A percentile compares a stretch with the other conserved stretches of the same genome.
phyloP scores from a whole-genome alignment of 1,140 invertebrate genomes.

The Drosophila neocordata region DNA sequence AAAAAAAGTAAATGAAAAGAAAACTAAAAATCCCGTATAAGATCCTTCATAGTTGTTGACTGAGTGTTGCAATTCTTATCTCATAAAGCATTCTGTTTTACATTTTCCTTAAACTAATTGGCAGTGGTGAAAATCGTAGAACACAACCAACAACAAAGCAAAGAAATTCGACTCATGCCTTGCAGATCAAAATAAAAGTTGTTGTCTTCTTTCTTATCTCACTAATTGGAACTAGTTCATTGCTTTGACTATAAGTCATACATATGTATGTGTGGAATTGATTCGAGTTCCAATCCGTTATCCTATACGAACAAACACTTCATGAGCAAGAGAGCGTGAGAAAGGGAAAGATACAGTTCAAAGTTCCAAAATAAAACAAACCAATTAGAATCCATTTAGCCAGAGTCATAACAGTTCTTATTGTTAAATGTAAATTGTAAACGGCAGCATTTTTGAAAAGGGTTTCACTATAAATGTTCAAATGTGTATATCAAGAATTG shows the following conservation, averaged over 20 bases:
- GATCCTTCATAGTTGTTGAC: slow-evolving; percentile 8
- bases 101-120: neutral
- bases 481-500: slow-evolving; percentile 39
- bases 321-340: neutral
- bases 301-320: too few species aligned
- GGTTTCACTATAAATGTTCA: slow-evolving; percentile 72
- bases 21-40: slow-evolving; percentile 10
- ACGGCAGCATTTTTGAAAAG: slow-evolving; percentile 72
- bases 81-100: neutral
- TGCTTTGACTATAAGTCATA: too few species aligned
- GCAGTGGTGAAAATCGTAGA: neutral
- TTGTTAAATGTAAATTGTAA: slow-evolving; percentile 44
- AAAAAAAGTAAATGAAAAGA: slow-evolving; percentile 10
- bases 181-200: neutral
- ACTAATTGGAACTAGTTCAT: neutral
- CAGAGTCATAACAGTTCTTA: neutral
- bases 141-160: neutral
- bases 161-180: neutral
- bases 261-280: too few species aligned
- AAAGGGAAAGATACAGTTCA: neutral
- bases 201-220: neutral
- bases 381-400: neutral
- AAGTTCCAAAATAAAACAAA: neutral
- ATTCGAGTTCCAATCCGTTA: too few species aligned
- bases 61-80: slow-evolving; percentile 22